Evolutionary conservation across 2,113 vertebrate genomes (phyloP), one percentile per base, ranked within the genome.

Genomic region (Morone saxatilis): DNA sequence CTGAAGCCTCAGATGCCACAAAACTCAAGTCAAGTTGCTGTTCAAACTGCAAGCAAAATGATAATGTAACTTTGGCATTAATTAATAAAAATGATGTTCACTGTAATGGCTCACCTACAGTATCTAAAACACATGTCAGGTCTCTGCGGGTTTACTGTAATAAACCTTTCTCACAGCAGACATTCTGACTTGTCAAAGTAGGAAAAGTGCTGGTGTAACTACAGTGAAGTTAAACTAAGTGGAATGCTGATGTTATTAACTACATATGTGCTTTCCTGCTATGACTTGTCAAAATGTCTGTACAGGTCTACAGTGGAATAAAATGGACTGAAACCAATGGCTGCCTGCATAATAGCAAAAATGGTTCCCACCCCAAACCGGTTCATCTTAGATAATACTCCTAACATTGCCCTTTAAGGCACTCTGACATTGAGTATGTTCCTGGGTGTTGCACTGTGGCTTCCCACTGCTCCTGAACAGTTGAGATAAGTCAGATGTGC

Each of bases 1-100:
- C 31, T 51, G 20, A 61, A 50, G 57, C 38, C 43, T 38, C 17
- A 53, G 19, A 38, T 62, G 25, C 20, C 9, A 7, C 25, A 6
- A 51, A 4, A 53, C 14, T 48, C 5, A 70, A 41, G 53, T 43
- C 36, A 51, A 51, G 17, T 57, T 45, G 57, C 67, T 20, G 47
- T 60, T 62, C 71, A 8, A 9, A 61, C 38, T 62, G 36, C 47
- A 50, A 51, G 13, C 20, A 40, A 7, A 50, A 51, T 40, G 2
- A 54, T 43, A 65, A 40, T 51, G 43, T 38, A 61, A 48, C 54
- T 70, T 70, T 78, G 63, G 60, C 53, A 36, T 17, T 38, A 60
- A 78, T 16, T 9, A 19, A 50, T 51, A 25, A 16, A 14, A 47
- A 54, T 45, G 19, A 11, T 79, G 48, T 54, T 72, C 10, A 45